Evolutionary conservation across 2,113 vertebrate species (phyloP).

Genomic region (Galbula dea): DNA sequence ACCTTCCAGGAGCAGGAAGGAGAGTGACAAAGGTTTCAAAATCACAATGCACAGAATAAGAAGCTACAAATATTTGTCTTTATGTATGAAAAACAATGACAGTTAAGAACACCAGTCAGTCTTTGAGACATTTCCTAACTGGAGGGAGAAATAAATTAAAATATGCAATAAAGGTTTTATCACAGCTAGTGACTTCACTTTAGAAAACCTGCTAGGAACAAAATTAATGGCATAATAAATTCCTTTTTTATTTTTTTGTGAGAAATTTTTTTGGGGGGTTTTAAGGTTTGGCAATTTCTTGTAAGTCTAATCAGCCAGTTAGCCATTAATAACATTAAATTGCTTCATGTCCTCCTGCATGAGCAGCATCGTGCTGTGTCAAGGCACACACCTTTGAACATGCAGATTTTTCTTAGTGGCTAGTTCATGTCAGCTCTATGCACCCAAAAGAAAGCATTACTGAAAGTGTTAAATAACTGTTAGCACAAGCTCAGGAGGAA

Average conservation of each 20-base stretch:
- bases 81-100: constrained; percentile 42
- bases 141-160: constrained; percentile 73
- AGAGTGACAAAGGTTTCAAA: neutral
- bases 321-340: constrained; percentile 71
- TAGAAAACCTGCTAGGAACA: constrained; percentile 62
- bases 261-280: constrained; percentile 65
- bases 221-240: constrained; percentile 72
- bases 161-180: constrained; percentile 68
- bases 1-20: neutral
- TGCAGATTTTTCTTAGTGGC: neutral
- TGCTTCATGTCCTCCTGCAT: constrained; percentile 33
- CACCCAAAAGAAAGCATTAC: neutral
- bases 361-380: neutral
- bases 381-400: neutral
- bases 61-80: constrained; percentile 51
- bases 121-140: constrained; percentile 57
- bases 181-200: constrained; percentile 65
- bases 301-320: constrained; percentile 67
- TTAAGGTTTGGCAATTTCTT: constrained; percentile 66
- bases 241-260: neutral
- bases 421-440: neutral
- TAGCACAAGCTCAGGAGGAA: neutral
- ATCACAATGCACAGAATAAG: constrained; percentile 18
- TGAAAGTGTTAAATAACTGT: neutral
- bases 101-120: constrained; percentile 41